These are phyloP conservation scores for Athrips mouffetella DNA, from an alignment of 2,888 invertebrate species.

Conservation along the genomic window DNA sequence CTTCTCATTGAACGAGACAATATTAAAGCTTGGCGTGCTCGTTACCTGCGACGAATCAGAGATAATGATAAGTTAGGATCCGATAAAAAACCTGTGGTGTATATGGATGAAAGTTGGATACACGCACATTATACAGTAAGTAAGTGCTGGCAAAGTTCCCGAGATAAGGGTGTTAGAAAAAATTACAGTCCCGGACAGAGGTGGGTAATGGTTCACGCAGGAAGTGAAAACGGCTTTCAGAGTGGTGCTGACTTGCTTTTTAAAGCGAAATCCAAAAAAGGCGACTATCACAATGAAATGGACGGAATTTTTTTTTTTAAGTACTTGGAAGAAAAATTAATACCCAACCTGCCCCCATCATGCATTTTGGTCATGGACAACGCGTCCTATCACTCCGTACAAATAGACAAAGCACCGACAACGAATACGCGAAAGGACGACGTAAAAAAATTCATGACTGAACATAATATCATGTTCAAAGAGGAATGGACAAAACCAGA, in stretches of 20 bases:
- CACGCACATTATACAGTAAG: slow-evolving; percentile 21
- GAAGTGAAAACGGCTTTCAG: slow-evolving; percentile 13
- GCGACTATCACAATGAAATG: slow-evolving; percentile 28
- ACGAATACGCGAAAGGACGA: slow-evolving; percentile 12
- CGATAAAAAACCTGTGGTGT: slow-evolving; percentile 15
- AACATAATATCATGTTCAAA: slow-evolving; percentile 22
- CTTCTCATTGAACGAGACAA: slow-evolving; percentile 9
- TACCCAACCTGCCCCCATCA: slow-evolving; percentile 29
- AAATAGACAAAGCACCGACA: slow-evolving; percentile 17
- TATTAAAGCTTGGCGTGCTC: slow-evolving; percentile 12
- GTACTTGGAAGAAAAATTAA: slow-evolving; percentile 27
- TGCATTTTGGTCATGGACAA: too few relatives aligned
- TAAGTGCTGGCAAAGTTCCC: slow-evolving; percentile 29
- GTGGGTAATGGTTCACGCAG: slow-evolving; percentile 27
- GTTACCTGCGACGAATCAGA: slow-evolving; percentile 13
- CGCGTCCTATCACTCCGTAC: slow-evolving; percentile 25
- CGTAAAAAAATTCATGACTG: slow-evolving; percentile 26
- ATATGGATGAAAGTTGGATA: slow-evolving; percentile 19
- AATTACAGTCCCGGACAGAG: slow-evolving; percentile 23
- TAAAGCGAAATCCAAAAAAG: slow-evolving; percentile 13
- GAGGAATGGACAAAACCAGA: slow-evolving; percentile 24
- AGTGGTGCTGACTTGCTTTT: not conserved
- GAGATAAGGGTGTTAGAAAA: slow-evolving; percentile 20
- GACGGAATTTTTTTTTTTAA: slow-evolving; percentile 24
- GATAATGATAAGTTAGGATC: slow-evolving; percentile 12